Evolutionary conservation across 1,140 invertebrate genomes (phyloP), one percentile per base, ranked within the genome.

Genomic region (Drosophila persimilis): DNA sequence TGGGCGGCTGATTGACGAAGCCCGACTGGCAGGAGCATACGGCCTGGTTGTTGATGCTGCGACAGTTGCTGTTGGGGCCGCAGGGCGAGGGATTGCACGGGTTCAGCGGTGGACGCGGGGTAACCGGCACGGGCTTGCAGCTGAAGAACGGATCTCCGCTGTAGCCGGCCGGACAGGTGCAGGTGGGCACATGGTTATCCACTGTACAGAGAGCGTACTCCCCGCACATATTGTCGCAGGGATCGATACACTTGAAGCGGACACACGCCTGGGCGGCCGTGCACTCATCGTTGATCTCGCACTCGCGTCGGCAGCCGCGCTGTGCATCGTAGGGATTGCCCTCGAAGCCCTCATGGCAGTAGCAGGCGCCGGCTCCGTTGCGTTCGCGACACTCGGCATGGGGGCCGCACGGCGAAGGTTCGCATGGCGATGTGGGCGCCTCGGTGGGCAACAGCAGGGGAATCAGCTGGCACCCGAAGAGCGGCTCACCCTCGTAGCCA

Each of bases 101-200:
- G 91, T 86, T 81, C 3, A 91, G 4, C 48, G 62, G 58, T 81
- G 80, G 74, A 62, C 91, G 79, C 80, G 48, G 91, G 79, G 90
- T 95, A 93, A 84, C 92, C 90, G 63, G 89, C 43, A 94, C 92
- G 72, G 93, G 93, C 77, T 93, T 94, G 83, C 96, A 97, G 85
- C 95, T 94, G 89, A 95, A 95, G 91, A 96, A 96, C 44, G 96
- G 95, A 93, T 97, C 95, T 50, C 96, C 96, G 9, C 94, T 95
- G 72, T 94, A 96, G 41, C 95, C 95, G 53, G 92, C 91, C 45
- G 94, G 94, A 83, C 96, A 97, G 24, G 93, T 93, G 78, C 96
- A 97, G n/a, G 93, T 93, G 58, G 95, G 96, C 50, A 95, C 93
- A 90, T 97, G 95, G 64, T 94, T 94, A 67, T 94, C 93, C 0